These are phyloP conservation scores for Lampris megalopsis DNA, from an alignment of 2,113 vertebrate genomes.

Conservation along the genomic window DNA sequence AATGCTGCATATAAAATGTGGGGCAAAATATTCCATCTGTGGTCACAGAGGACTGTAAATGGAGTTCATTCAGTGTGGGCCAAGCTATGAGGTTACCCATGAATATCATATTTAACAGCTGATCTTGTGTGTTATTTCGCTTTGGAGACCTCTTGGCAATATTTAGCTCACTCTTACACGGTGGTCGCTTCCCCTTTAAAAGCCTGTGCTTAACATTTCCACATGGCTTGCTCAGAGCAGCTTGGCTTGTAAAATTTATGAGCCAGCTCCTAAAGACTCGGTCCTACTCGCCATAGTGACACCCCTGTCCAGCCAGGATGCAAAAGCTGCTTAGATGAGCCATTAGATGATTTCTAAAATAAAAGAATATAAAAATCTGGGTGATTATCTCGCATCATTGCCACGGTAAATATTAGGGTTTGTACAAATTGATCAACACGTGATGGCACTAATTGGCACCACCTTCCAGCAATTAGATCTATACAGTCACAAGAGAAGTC, in stretches of 20 bases:
- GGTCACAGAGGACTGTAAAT: background rate
- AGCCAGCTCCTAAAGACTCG: constrained; percentile 72
- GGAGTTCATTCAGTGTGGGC: constrained; percentile 5
- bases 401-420: too few relatives aligned
- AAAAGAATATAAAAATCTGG: too few relatives aligned
- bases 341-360: constrained; percentile 49
- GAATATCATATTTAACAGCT: constrained; percentile 8
- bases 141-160: constrained; percentile 27
- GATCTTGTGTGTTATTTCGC: background rate
- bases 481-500: too few relatives aligned
- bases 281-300: constrained; percentile 51
- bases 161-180: constrained; percentile 54
- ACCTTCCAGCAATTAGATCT: too few relatives aligned
- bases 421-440: too few relatives aligned
- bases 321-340: constrained; percentile 64
- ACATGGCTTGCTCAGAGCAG: constrained; percentile 59
- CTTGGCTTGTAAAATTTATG: constrained; percentile 80
- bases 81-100: background rate
- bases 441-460: too few relatives aligned
- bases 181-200: constrained; percentile 52
- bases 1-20: too few relatives aligned
- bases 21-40: background rate
- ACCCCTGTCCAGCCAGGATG: constrained; percentile 51
- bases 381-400: too few relatives aligned
- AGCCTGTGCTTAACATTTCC: constrained; percentile 71